Percentiles rank a stretch among this genome's conserved stretches.
These are phyloP conservation scores for Oxyruncus cristatus DNA, from an alignment of 2,113 vertebrate genomes.

Conservation along the genomic window DNA sequence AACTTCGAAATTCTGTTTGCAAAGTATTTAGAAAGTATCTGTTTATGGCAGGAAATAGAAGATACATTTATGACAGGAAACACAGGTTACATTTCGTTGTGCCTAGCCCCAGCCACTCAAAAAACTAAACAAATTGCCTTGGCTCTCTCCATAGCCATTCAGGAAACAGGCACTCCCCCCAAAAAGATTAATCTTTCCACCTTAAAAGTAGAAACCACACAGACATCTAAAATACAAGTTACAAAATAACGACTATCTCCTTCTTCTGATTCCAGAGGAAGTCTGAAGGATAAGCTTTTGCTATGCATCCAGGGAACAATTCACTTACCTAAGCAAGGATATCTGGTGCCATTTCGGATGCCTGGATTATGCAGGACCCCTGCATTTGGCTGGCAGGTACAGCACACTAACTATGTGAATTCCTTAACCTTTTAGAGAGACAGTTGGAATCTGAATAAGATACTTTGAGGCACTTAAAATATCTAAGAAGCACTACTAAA, in stretches of 20 bases:
- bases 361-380: background rate
- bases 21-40: background rate
- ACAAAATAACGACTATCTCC: background rate
- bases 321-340: background rate
- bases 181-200: background rate
- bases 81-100: background rate
- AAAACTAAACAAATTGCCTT: background rate
- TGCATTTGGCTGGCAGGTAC: background rate
- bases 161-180: background rate
- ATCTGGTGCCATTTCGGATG: background rate
- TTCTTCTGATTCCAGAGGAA: background rate
- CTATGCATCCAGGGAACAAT: background rate
- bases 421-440: background rate
- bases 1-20: background rate
- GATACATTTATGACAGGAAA: background rate
- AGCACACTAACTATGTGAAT: background rate
- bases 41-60: background rate
- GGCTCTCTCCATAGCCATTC: background rate
- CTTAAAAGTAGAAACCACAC: background rate
- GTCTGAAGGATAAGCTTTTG: background rate
- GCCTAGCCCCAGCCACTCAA: background rate
- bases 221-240: background rate
- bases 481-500: background rate
- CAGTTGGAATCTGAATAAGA: background rate
- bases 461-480: background rate